phyloP scores from a whole-genome alignment of 1,140 invertebrate genomes.

The Ostrea edulis region DNA sequence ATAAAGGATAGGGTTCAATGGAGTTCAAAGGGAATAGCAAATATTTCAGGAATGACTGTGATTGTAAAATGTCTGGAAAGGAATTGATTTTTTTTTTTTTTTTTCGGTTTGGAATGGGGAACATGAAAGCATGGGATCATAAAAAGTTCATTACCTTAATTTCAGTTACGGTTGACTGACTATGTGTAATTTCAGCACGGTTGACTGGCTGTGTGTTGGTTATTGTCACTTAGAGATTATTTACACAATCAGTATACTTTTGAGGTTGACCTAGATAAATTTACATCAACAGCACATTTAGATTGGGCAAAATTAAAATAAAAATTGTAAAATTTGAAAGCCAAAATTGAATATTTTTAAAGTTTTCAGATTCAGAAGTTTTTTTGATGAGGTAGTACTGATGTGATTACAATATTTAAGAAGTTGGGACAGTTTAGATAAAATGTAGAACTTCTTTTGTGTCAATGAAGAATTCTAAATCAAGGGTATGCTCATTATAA shows the following conservation, averaged over 20 bases:
- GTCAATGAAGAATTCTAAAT: no score
- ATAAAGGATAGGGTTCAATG: background rate
- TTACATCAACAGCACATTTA: no score
- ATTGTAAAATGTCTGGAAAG: constrained; percentile 7
- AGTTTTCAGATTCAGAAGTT: no score
- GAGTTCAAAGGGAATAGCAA: background rate
- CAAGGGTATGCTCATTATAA: no score
- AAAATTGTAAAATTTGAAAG: no score
- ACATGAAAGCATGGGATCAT: background rate
- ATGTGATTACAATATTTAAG: no score
- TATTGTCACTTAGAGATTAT: background rate
- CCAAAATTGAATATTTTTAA: no score
- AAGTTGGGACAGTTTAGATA: no score
- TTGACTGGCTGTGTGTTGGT: background rate
- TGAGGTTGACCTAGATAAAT: no score
- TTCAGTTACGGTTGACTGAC: background rate
- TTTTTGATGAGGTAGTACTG: no score
- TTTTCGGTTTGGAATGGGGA: background rate
- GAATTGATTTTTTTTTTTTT: constrained; percentile 36
- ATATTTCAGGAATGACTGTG: background rate
- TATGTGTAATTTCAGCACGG: background rate
- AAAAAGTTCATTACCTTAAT: background rate
- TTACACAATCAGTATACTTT: background rate
- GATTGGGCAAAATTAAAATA: no score
- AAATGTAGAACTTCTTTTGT: no score